Evolutionary conservation across 2,888 invertebrate species (phyloP), one percentile per base, ranked within the genome.

Genomic region (Netelia melanura): DNA sequence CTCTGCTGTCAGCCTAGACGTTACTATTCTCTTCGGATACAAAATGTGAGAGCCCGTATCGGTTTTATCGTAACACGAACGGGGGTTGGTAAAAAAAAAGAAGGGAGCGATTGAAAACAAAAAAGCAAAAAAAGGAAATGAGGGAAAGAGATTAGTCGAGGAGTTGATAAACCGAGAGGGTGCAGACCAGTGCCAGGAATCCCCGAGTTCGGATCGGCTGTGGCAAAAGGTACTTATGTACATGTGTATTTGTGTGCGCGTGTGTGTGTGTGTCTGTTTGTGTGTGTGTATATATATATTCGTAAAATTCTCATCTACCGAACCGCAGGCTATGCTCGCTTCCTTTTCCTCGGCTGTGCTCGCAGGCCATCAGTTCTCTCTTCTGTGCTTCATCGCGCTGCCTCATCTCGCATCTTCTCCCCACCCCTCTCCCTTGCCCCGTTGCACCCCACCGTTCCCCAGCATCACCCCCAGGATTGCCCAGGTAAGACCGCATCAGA

Each of bases 121-220:
- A 6, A 58, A n/a, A 58, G 10, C 21, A 17, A 58, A 58, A 58
- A 25, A 25, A 25, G 21, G 58, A 58, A 58, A 58, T 6, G 17
- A 58, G 65, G 43, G 65, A 65, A n/a, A 65, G 21, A 21, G 17
- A 65, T 88, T 90, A 89, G 90, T 87, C 86, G 17, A 86, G 89
- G 89, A 90, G 91, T 91, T 92, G 91, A 92, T 91, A 91, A 91
- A 91, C 88, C 90, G 84, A 25, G 25, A 48, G 48, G 48, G 48
- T 30, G 30, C 44, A 67, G 38, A 23, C 43, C 38, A 44, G 67
- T 65, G 64, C 68, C 65, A n/a, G 62, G 76, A 52, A 25, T 25
- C 71, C 75, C 21, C 71, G 58, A 52, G 74, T 65, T 54, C 14
- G 21, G 23, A 67, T 67, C 67, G 30, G 30, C 30, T 30, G 30